These are phyloP conservation scores for Holothuria scabra DNA, from an alignment of 53 echinoderm and acorn worm genomes.

Conservation along the genomic window DNA sequence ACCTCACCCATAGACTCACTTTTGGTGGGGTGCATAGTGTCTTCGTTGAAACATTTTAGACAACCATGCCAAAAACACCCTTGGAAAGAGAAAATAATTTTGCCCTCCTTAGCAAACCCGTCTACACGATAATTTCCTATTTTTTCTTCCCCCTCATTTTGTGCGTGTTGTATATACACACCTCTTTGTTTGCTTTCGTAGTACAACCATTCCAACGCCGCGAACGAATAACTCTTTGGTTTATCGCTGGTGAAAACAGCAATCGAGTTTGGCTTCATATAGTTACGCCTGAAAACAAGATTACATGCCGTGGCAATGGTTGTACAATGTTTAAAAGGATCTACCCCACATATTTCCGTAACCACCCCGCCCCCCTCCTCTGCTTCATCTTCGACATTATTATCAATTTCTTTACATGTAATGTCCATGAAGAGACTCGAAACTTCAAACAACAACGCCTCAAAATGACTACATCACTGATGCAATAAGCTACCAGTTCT, in stretches of 20 bases:
- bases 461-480: no score
- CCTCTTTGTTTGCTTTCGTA: conserved; percentile 2
- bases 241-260: conserved; percentile 26
- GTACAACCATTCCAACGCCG: conserved; percentile 11
- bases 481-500: conserved; percentile 43
- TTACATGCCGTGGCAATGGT: conserved; percentile 72
- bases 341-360: conserved; percentile 44
- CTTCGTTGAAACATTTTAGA: not conserved
- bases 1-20: conserved; percentile 30
- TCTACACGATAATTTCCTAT: conserved; percentile 36
- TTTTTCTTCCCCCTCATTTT: conserved; percentile 41
- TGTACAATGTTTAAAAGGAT: conserved; percentile 58
- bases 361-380: no score
- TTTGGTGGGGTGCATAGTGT: not conserved
- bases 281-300: conserved; percentile 54
- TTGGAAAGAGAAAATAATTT: not conserved
- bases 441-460: conserved; percentile 39
- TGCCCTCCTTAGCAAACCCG: conserved; percentile 27
- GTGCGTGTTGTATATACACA: conserved; percentile 41
- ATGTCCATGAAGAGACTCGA: conserved; percentile 31
- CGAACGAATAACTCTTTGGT: conserved; percentile 15
- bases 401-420: not conserved
- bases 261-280: conserved; percentile 29
- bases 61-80: conserved; percentile 36
- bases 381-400: no score